A percentile compares a stretch with the other conserved stretches of the same genome.
These are phyloP conservation scores for Gallinago stenura DNA, from an alignment of 2,797 vertebrate genomes.

Conservation along the genomic window DNA sequence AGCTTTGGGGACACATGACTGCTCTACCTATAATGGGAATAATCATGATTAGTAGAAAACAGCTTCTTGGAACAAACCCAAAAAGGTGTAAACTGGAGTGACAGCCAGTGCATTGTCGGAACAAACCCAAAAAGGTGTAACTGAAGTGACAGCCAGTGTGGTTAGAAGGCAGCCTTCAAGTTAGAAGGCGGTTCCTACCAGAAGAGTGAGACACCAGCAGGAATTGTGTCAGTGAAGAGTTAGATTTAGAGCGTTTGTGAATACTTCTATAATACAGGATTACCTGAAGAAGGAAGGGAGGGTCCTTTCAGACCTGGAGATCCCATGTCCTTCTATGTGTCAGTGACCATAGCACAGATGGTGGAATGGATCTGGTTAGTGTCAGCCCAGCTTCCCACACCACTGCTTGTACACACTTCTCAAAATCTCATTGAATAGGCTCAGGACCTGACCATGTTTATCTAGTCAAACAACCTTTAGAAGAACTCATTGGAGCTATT, in stretches of 20 bases:
- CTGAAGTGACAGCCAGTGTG: not conserved
- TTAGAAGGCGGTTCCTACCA: not conserved
- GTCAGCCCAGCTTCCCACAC: not conserved
- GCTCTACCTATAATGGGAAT: not conserved
- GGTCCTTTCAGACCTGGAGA: rapidly evolving
- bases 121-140: not conserved
- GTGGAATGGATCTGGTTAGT: not conserved
- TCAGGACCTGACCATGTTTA: not conserved
- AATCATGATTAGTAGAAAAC: not conserved
- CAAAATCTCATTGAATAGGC: not conserved
- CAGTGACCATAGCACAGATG: not conserved
- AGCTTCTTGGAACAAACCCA: not conserved
- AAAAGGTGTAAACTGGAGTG: not conserved
- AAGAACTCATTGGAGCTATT: not conserved
- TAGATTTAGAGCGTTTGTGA: not conserved
- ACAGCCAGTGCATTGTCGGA: not conserved
- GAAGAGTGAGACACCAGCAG: not conserved
- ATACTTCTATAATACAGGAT: not conserved
- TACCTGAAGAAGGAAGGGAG: not conserved
- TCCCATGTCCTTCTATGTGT: not conserved
- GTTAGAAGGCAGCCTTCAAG: not conserved
- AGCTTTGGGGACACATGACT: not conserved
- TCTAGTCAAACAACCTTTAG: not conserved
- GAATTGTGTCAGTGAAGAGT: not conserved
- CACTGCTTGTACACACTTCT: not conserved